These are phyloP conservation scores for Zonotrichia leucophrys DNA, from an alignment of 2,113 vertebrate genomes.

Conservation along the genomic window DNA sequence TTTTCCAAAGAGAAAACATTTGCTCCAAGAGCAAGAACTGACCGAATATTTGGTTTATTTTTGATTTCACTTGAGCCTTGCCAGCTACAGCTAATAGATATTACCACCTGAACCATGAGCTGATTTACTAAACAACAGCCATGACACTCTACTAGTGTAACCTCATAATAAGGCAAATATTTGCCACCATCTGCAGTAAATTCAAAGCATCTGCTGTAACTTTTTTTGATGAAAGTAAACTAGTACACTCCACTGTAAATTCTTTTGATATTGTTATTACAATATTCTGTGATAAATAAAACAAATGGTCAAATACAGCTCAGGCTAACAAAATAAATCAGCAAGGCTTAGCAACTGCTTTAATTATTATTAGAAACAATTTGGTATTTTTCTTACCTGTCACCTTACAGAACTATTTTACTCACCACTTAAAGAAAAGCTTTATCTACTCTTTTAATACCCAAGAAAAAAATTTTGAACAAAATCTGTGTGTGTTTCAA, in stretches of 20 bases:
- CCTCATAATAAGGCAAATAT: slow-evolving; percentile 66
- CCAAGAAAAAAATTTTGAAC: not conserved
- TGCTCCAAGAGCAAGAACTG: slow-evolving; percentile 20
- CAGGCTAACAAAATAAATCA: slow-evolving; percentile 49
- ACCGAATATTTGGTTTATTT: not conserved
- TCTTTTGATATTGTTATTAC: slow-evolving; percentile 76
- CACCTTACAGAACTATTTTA: not conserved
- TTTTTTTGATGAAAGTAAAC: slow-evolving; percentile 56
- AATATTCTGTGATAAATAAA: slow-evolving; percentile 69
- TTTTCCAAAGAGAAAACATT: not conserved
- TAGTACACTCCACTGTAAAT: slow-evolving; percentile 54
- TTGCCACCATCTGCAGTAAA: slow-evolving; percentile 75
- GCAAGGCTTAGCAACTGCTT: slow-evolving; percentile 55
- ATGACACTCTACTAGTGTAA: slow-evolving; percentile 51
- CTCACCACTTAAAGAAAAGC: not conserved
- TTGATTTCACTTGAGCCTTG: slow-evolving; percentile 50
- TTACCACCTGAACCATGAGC: slow-evolving; percentile 41
- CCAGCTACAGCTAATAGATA: slow-evolving; percentile 51
- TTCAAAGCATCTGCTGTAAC: slow-evolving; percentile 72
- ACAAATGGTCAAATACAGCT: slow-evolving; percentile 11
- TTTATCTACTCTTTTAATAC: not conserved
- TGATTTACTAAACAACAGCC: slow-evolving; percentile 62
- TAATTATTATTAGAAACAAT: slow-evolving; percentile 68
- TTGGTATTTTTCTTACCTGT: slow-evolving; percentile 31
- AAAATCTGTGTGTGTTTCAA: not conserved